Evolutionary conservation across 2,888 invertebrate genomes (phyloP).

Genomic region (Lithophane leautieri): DNA sequence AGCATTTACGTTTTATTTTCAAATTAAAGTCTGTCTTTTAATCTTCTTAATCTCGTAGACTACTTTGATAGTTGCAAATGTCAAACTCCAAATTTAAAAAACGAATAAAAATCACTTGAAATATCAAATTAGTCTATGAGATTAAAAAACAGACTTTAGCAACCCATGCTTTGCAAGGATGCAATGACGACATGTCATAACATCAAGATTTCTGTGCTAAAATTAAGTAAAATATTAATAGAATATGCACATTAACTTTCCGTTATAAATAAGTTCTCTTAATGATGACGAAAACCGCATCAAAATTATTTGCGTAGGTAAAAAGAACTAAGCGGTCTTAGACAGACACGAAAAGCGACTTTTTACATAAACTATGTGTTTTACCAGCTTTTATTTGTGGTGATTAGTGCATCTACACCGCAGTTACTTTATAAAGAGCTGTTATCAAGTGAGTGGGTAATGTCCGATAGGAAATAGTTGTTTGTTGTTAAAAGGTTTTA

Average conservation of each 20-base stretch:
- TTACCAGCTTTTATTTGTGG: not conserved
- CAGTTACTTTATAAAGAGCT: not conserved
- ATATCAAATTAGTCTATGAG: no score
- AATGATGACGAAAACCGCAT: not conserved
- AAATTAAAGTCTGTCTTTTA: no score
- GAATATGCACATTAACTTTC: not conserved
- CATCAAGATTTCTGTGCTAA: not conserved
- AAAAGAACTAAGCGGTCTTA: not conserved
- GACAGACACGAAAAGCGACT: no score
- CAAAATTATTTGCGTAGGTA: not conserved
- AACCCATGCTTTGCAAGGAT: not conserved
- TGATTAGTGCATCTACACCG: not conserved
- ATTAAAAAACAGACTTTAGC: not conserved
- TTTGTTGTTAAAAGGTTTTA: slow-evolving; percentile 4
- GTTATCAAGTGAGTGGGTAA: not conserved
- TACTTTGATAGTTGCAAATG: no score
- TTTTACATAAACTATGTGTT: not conserved
- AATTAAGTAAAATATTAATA: no score
- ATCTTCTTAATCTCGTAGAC: no score
- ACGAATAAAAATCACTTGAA: no score
- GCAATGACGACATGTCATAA: not conserved
- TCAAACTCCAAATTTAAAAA: no score
- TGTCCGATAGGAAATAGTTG: not conserved
- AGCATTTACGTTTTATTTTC: slow-evolving; percentile 14
- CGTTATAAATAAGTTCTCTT: not conserved